phyloP scores from a whole-genome alignment of 1,140 invertebrate species.

The Sipha flava region DNA sequence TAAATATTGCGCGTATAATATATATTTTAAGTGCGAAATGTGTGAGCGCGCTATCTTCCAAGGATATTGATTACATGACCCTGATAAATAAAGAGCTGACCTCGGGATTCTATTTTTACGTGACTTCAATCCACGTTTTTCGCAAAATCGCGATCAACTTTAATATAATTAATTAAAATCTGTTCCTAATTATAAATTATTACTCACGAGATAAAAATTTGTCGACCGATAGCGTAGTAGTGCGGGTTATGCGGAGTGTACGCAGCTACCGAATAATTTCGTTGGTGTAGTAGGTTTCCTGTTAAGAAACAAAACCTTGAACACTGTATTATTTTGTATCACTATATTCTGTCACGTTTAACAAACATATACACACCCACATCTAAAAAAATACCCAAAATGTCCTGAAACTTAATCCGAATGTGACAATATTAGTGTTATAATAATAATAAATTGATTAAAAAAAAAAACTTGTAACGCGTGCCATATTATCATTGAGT shows the following conservation, averaged over 20 bases:
- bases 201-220: neutral
- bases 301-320: neutral
- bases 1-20: neutral
- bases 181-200: neutral
- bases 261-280: too few relatives aligned
- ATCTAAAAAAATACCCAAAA: too few relatives aligned
- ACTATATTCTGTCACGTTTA: too few relatives aligned
- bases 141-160: neutral
- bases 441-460: too few relatives aligned
- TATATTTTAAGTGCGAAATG: neutral
- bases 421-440: too few relatives aligned
- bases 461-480: too few relatives aligned
- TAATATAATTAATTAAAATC: neutral
- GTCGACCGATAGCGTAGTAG: too few relatives aligned
- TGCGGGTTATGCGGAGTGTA: too few relatives aligned
- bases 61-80: neutral
- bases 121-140: neutral
- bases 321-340: neutral
- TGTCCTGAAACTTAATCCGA: too few relatives aligned
- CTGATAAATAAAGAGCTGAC: neutral
- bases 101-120: constrained; percentile 3
- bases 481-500: too few relatives aligned
- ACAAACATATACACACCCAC: too few relatives aligned
- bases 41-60: neutral
- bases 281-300: too few relatives aligned